phyloP scores from a whole-genome alignment of 2,113 vertebrate genomes.

The Elgaria multicarinata region DNA sequence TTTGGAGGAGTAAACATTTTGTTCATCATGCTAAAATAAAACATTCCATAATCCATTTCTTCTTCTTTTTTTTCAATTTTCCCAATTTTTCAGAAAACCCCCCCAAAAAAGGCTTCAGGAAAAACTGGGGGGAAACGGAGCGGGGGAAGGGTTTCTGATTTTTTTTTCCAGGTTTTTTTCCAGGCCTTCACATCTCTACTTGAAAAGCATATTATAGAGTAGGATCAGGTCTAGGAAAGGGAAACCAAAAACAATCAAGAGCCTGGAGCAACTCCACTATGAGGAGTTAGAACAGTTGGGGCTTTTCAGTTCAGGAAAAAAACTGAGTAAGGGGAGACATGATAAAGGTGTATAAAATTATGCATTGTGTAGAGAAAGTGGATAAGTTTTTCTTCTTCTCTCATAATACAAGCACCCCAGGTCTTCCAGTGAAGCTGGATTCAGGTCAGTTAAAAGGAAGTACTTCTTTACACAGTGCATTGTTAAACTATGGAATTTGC shows the following conservation, averaged over 20 bases:
- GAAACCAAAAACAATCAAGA: background rate
- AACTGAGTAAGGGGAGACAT: background rate
- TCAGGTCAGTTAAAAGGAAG: background rate
- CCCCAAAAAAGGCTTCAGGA: too few species aligned
- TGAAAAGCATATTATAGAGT: background rate
- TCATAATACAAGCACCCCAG: background rate
- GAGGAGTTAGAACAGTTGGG: background rate
- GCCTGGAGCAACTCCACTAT: background rate
- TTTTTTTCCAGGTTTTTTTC: too few species aligned
- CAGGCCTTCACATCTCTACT: too few species aligned
- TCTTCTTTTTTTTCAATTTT: too few species aligned
- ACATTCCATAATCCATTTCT: too few species aligned
- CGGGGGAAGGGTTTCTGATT: too few species aligned
- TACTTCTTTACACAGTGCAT: background rate
- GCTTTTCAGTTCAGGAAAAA: background rate
- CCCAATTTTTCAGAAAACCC: too few species aligned
- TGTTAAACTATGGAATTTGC: background rate
- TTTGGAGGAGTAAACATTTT: too few species aligned
- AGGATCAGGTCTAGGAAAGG: background rate
- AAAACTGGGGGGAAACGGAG: too few species aligned
- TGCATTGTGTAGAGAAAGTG: background rate
- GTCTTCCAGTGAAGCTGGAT: background rate
- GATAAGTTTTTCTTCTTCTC: background rate
- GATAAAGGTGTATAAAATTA: background rate
- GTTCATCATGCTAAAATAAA: too few species aligned